Base-by-base conservation (phyloP, 64 coral and sea anemone species). In the Exaiptasia diaphana region DNA sequence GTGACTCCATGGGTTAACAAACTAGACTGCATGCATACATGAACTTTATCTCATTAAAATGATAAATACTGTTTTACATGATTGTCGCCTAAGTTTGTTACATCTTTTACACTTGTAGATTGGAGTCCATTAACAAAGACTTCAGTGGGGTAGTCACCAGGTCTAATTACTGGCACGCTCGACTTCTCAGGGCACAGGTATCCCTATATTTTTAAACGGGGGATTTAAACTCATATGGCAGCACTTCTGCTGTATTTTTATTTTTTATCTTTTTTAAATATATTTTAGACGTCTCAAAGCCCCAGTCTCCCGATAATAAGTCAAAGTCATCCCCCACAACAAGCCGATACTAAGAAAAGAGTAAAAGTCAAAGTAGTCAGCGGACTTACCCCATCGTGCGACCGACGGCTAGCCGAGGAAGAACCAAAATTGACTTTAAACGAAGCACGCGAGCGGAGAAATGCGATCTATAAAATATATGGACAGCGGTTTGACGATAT, bases 141-240 rank as follows among this genome's bases (percentile, higher is more conserved):
- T 93, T 93, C 38, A 72, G 83, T 61, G 71, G 79, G 43, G 83
- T 87, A 33, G 85, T 79, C 23, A 84, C 73, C 72, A 93, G 79
- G 75, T 82, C 91, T 34, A 93, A 93, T 41, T 93, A 89, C 63
- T 93, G 91, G 91, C 91, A 93, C 45, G 91, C 91, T 53, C 85
- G 84, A 28, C 36, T 93, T 57, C 85, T 93, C 17, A 82, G 87
- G 27, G 64, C 73, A 24, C 85, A 93, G 79, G 85, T 93, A 23
- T 53, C 42, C 22, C 50, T n/a, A 30, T 23, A 62, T 3, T 0
- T 31, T 31, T 30, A 62, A 27, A 12, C 4, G 8, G 20, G 26
- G 0, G 14, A 35, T 37, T 4, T 9, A 20, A 36, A 18, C 0
- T 1, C 14, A 3, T 15, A 17, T 35, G n/a, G 57, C 57, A 29